Evolutionary conservation across 23 tunicate species (phyloP).

Genomic region (Ascidia mentula): DNA sequence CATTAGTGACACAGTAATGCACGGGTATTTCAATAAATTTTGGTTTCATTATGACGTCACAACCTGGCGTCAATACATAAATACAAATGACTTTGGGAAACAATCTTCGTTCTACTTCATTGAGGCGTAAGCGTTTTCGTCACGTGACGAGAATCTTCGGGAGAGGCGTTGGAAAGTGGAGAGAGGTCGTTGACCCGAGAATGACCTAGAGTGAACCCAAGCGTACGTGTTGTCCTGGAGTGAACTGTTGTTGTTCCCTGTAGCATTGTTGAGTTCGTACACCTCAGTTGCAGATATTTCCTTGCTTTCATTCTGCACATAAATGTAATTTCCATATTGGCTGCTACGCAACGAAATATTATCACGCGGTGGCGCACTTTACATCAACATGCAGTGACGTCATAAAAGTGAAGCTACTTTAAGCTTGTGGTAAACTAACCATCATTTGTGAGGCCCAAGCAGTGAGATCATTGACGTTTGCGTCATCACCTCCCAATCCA

Average conservation of each 20-base stretch:
- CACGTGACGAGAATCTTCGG: background rate
- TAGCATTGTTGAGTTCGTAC: conserved; percentile 21
- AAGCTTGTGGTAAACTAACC: no score
- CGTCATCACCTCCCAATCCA: background rate
- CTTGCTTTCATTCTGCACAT: conserved; percentile 13
- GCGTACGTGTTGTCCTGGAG: conserved; percentile 10
- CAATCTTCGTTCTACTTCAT: conserved; percentile 13
- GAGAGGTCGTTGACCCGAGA: conserved; percentile 25
- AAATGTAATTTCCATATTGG: background rate
- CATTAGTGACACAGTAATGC: no score
- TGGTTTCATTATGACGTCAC: no score
- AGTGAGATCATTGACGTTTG: background rate
- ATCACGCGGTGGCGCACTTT: no score
- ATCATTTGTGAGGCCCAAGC: conserved; percentile 38
- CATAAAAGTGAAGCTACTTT: no score
- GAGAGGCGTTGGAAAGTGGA: background rate
- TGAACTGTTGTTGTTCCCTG: conserved; percentile 2
- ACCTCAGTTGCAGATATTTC: conserved; percentile 28
- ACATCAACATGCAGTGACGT: no score
- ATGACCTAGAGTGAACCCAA: conserved; percentile 40
- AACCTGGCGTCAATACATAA: no score
- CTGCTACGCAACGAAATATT: no score
- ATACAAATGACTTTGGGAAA: background rate
- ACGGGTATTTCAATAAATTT: no score
- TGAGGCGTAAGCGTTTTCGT: background rate